phyloP scores from a whole-genome alignment of 2,113 vertebrate species.

The Apeltes quadracus region DNA sequence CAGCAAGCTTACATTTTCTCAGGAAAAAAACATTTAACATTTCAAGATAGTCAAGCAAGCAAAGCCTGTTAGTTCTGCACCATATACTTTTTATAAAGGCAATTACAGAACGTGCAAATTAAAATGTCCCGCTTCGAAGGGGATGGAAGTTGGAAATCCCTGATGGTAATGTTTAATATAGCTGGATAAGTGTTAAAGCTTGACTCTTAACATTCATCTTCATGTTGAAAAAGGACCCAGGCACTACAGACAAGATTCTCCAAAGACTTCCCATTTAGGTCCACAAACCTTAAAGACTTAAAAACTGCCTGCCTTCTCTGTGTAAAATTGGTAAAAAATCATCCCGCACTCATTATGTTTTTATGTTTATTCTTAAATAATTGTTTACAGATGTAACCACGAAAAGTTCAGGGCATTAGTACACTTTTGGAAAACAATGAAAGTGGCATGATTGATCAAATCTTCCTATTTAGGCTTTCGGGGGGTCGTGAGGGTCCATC shows the following conservation, averaged over 20 bases:
- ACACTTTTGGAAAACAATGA: too few relatives aligned
- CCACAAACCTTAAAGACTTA: background rate
- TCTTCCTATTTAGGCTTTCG: too few relatives aligned
- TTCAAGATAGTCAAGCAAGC: slow-evolving; percentile 50
- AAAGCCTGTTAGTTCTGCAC: slow-evolving; percentile 64
- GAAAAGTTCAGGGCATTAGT: background rate
- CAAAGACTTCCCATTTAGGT: background rate
- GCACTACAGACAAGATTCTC: too few relatives aligned
- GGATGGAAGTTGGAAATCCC: slow-evolving; percentile 34
- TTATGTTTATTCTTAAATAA: background rate
- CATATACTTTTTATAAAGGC: slow-evolving; percentile 38
- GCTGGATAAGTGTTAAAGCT: background rate
- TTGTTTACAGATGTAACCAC: background rate
- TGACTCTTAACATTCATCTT: background rate
- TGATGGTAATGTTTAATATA: slow-evolving; percentile 42
- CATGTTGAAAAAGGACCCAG: too few relatives aligned
- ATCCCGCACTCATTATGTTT: background rate
- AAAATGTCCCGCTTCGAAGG: slow-evolving; percentile 8
- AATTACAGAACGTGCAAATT: slow-evolving; percentile 53
- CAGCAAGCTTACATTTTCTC: slow-evolving; percentile 24
- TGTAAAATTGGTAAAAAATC: background rate
- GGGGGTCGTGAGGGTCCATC: too few relatives aligned
- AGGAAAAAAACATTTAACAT: slow-evolving; percentile 54
- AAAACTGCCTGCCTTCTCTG: background rate
- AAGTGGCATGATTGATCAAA: background rate